Base-by-base conservation (phyloP, 2,113 vertebrate genomes). In the Eubucco bourcierii region DNA sequence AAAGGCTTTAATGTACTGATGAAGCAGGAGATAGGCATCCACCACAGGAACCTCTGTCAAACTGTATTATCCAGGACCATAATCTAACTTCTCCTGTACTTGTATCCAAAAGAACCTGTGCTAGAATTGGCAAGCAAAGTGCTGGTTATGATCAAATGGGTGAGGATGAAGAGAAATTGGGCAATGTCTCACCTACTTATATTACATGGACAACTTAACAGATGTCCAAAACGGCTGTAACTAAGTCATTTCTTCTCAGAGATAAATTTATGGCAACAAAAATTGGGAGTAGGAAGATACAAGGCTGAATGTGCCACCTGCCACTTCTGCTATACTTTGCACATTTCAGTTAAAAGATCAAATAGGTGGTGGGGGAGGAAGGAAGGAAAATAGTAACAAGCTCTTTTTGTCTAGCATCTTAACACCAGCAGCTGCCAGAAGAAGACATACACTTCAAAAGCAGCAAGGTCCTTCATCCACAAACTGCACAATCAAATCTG, bases 301-400 rank as follows among this genome's bases (percentile, higher is more conserved):
- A 75, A 28, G 41, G 52, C 11, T 92, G 41, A 65, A 90, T 80
- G 50, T 87, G 15, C 21, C 15, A 74, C 37, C 41, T 78, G 80
- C 64, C 60, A 71, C 41, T 84, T 78, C 41, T 66, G 68, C 61
- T 84, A 73, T 2, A 53, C 39, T 80, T 60, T 33, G 28, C 10
- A 78, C 73, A 92, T 87, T 84, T 39, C 39, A 87, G 59, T 71
- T 70, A 41, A 88, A 87, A 82, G 24, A 88, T 88, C 50, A 66
- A 75, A 84, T 44, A 11, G 15, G 29, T 0, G 1, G 33, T 50
- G 12, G 70, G 25, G 37, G 34, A 90, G 24, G 12, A 83, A 67
- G 5, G 21, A 80, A 93, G 31, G 58, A 94, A 95, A 84, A 76
- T 5, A 86, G 46, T 47, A 87, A 70, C n/a, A 16, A 76, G 52